These are phyloP conservation scores for Morinoia aosen DNA, from an alignment of 2,888 invertebrate genomes.

Conservation along the genomic window DNA sequence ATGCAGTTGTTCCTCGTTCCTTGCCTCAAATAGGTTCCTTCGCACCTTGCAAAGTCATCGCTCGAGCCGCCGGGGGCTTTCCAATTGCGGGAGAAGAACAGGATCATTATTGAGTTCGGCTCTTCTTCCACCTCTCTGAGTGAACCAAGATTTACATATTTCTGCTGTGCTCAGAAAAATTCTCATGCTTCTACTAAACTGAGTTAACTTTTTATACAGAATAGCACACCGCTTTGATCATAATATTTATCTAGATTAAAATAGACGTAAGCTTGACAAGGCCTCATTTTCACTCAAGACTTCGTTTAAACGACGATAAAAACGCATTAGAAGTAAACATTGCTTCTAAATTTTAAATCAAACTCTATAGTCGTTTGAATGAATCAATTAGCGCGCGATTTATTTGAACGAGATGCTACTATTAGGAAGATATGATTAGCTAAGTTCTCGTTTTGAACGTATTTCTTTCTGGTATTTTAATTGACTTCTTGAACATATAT, in stretches of 20 bases:
- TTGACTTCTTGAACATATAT: too few species aligned
- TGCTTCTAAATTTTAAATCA: too few species aligned
- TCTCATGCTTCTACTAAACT: neutral
- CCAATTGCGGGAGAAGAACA: neutral
- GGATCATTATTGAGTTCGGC: neutral
- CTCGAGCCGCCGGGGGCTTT: neutral
- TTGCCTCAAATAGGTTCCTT: neutral
- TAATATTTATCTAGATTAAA: neutral
- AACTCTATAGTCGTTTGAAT: too few species aligned
- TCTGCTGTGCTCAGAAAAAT: neutral
- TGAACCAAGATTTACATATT: neutral
- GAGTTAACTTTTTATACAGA: neutral
- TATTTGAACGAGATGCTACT: too few species aligned
- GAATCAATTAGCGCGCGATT: too few species aligned
- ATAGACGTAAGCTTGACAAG: too few species aligned
- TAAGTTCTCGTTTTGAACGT: too few species aligned
- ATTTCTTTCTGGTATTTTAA: too few species aligned
- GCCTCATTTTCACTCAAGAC: too few species aligned
- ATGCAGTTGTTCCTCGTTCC: neutral
- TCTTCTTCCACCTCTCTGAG: neutral
- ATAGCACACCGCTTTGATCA: neutral
- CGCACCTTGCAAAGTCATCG: neutral
- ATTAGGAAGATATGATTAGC: too few species aligned
- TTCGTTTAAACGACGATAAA: too few species aligned
- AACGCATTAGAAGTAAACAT: too few species aligned